Evolutionary conservation across 2,797 vertebrate genomes (phyloP).

Genomic region (Phoebastria nigripes): DNA sequence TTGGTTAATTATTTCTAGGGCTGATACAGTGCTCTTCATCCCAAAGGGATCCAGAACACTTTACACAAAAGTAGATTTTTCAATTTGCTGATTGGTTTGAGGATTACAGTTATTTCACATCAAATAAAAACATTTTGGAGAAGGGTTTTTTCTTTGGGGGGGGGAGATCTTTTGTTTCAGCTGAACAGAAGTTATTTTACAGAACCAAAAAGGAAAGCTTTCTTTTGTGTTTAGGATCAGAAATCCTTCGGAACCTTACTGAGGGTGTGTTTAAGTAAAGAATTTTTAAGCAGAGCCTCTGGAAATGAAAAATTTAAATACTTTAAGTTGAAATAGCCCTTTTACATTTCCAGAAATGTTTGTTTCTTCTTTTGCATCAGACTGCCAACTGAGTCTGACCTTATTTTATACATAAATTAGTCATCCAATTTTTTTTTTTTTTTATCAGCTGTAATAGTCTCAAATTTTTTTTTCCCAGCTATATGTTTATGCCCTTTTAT

Average conservation of each 20-base stretch:
- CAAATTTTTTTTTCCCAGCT: background rate
- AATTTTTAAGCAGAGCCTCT: background rate
- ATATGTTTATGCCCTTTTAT: slow-evolving; percentile 8
- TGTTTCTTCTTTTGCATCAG: background rate
- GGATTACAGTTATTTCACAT: background rate
- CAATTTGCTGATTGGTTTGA: background rate
- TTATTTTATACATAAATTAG: background rate
- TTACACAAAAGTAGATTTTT: background rate
- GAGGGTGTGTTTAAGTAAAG: background rate
- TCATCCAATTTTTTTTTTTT: background rate
- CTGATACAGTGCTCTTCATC: background rate
- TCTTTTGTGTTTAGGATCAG: background rate
- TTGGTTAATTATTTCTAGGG: slow-evolving; percentile 2
- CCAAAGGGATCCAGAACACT: background rate
- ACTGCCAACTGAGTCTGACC: background rate
- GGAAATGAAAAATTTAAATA: background rate
- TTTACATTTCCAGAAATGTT: background rate
- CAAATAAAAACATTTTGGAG: background rate
- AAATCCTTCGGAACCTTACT: background rate
- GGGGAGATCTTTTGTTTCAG: background rate
- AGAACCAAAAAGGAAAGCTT: background rate
- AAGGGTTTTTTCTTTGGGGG: background rate
- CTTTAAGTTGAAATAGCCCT: background rate
- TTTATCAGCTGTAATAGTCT: background rate
- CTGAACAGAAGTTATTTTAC: background rate